phyloP scores from a whole-genome alignment of 2,888 invertebrate species.

The Amphimallon solstitiale region DNA sequence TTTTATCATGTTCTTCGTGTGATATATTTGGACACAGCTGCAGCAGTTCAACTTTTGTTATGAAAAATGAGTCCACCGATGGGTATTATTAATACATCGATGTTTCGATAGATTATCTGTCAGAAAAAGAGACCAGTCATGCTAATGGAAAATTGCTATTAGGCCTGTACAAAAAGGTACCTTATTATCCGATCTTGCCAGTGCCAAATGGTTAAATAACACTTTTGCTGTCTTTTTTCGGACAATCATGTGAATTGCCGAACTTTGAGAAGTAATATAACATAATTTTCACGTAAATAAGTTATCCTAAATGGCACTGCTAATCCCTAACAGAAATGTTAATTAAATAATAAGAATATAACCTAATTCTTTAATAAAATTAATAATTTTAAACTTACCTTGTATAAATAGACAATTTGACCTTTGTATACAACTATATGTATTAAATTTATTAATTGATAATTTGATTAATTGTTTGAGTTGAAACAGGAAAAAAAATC shows the following conservation, averaged over 20 bases:
- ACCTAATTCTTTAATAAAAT: no score
- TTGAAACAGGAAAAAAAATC: no score
- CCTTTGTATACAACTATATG: no score
- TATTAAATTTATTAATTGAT: no score
- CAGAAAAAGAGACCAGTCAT: constrained; percentile 48
- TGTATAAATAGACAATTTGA: no score
- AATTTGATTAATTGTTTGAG: no score
- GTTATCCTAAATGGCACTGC: no score
- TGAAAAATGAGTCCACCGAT: constrained; percentile 45
- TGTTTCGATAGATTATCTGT: constrained; percentile 48
- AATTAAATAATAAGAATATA: no score
- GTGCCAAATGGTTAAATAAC: no score
- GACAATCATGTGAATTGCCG: neutral
- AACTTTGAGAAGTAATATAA: neutral
- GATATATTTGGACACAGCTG: neutral
- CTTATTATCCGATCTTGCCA: constrained; percentile 23
- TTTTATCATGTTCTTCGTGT: neutral
- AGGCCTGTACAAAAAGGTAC: constrained; percentile 41
- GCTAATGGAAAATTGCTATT: constrained; percentile 50
- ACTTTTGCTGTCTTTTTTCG: neutral
- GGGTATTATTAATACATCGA: constrained; percentile 48
- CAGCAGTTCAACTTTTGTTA: constrained; percentile 21
- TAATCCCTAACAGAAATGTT: no score
- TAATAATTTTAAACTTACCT: no score
- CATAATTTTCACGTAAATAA: no score